Evolutionary conservation across 2,797 vertebrate species (phyloP).

Genomic region (Coccyzus lansbergi): DNA sequence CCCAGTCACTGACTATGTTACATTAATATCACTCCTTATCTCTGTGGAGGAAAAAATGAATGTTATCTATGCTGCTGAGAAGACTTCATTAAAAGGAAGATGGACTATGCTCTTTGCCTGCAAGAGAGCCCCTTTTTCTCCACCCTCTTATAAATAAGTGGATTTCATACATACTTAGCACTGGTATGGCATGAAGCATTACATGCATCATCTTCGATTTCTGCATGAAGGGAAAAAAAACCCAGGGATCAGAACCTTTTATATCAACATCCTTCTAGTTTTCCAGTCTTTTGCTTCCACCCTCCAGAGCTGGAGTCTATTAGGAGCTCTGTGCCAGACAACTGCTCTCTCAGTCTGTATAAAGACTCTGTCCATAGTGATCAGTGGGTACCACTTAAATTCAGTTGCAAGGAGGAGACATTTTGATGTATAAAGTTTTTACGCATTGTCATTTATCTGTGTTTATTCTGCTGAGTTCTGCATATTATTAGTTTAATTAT

Average conservation of each 20-base stretch:
- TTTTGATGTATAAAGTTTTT: not conserved
- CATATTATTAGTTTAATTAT: not conserved
- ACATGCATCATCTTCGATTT: slow-evolving; percentile 83
- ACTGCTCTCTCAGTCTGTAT: fast-evolving
- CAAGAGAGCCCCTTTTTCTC: not conserved
- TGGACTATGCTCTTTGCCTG: not conserved
- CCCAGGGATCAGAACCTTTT: not conserved
- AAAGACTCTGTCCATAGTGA: not conserved
- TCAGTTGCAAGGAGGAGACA: not conserved
- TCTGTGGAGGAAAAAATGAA: not conserved
- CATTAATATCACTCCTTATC: not conserved
- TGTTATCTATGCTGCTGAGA: not conserved
- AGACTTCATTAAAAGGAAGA: not conserved
- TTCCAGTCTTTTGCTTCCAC: not conserved
- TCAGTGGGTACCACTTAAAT: not conserved
- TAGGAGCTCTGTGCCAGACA: not conserved
- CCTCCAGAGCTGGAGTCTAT: not conserved
- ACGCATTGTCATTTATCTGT: not conserved
- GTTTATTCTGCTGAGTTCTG: not conserved
- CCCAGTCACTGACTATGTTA: not conserved
- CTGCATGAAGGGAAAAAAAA: slow-evolving; percentile 73
- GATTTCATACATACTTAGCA: slow-evolving; percentile 86
- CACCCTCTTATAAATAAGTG: not conserved
- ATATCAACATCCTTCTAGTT: not conserved
- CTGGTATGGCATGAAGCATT: slow-evolving; percentile 88